Conservation (phyloP, 2,797 vertebrate species). For the Lagorchestes hirsutus region DNA sequence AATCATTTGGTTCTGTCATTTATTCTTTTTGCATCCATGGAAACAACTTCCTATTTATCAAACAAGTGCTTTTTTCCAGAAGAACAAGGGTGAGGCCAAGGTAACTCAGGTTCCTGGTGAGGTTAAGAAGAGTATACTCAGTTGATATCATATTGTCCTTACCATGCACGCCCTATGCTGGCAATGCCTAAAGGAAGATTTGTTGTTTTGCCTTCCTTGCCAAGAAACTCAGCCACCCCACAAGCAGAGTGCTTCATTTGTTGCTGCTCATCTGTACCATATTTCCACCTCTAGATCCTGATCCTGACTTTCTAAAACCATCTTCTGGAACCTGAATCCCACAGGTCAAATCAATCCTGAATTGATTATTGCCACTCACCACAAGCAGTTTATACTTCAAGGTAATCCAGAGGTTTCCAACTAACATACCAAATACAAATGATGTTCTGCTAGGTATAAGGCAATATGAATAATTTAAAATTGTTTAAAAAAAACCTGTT, state of each 20-base stretch:
- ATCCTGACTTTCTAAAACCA: conserved; percentile 20
- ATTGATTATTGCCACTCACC: not conserved
- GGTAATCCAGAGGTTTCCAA: not conserved
- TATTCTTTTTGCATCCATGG: conserved; percentile 65
- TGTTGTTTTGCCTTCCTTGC: conserved; percentile 36
- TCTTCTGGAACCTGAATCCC: conserved; percentile 9
- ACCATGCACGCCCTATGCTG: not conserved
- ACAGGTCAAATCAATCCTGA: conserved; percentile 10
- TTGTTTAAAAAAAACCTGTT: not conserved
- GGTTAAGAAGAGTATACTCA: conserved; percentile 1
- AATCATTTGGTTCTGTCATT: conserved; percentile 56
- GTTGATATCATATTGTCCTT: not conserved
- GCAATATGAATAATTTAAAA: not conserved
- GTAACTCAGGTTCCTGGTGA: conserved; percentile 23
- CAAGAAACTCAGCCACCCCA: conserved; percentile 36
- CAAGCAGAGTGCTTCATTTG: not conserved
- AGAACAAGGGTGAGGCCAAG: conserved; percentile 50
- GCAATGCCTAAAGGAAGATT: conserved; percentile 14
- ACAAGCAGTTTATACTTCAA: not conserved
- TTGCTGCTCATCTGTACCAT: not conserved
- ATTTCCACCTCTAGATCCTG: conserved; percentile 2
- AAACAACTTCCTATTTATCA: conserved; percentile 75
- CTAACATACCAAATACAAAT: not conserved
- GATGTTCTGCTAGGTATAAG: not conserved
- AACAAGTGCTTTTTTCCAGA: conserved; percentile 70